Evolutionary conservation across 2,113 vertebrate species (phyloP).

Genomic region (Polyodon spathula): DNA sequence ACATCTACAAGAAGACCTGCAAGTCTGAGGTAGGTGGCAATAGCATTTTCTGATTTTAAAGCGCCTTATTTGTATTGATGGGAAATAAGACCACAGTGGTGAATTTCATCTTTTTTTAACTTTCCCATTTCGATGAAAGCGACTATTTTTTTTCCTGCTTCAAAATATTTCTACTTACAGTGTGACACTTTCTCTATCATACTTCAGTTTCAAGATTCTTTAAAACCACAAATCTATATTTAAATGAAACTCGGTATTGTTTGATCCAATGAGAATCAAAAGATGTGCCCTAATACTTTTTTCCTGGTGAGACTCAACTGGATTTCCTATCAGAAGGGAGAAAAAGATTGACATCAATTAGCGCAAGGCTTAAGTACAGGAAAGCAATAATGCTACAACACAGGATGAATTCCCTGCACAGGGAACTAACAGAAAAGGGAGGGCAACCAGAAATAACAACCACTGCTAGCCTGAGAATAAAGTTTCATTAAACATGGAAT

Average conservation of each 20-base stretch:
- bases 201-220: background rate
- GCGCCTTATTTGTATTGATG: background rate
- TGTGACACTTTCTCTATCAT: background rate
- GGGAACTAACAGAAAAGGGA: slow-evolving; percentile 17
- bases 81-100: no score
- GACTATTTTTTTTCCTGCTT: slow-evolving; percentile 41
- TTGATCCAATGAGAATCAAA: background rate
- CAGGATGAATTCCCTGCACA: background rate
- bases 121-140: slow-evolving; percentile 57
- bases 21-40: background rate
- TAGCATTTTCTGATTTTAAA: background rate
- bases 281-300: background rate
- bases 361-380: background rate
- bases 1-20: background rate
- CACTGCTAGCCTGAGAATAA: slow-evolving; percentile 28
- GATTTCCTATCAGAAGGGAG: slow-evolving; percentile 22
- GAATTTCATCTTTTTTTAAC: slow-evolving; percentile 25
- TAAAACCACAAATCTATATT: background rate
- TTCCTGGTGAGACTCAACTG: background rate
- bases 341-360: slow-evolving; percentile 21
- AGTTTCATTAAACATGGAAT: slow-evolving; percentile 53
- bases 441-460: slow-evolving; percentile 21
- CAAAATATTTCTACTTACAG: background rate
- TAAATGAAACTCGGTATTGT: background rate
- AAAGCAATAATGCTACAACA: slow-evolving; percentile 12